These are phyloP conservation scores for Euplexia lucipara DNA, from an alignment of 2,888 invertebrate species.

Conservation along the genomic window DNA sequence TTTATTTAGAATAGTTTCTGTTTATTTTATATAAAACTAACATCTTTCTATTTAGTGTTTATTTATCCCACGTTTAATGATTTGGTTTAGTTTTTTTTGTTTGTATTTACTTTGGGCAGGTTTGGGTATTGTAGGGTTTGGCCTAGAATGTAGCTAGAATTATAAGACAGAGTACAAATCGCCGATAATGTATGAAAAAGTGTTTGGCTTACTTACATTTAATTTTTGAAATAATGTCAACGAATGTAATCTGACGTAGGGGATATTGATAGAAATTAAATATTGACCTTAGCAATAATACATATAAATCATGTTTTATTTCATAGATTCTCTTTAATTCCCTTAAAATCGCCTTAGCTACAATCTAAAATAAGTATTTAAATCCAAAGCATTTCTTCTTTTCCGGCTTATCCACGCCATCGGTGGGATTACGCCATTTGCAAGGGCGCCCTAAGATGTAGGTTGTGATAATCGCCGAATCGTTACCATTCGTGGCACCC, in stretches of 20 bases:
- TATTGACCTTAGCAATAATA: conserved; percentile 91
- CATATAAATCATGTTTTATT: conserved; percentile 83
- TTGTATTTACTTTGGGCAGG: conserved; percentile 89
- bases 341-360: not conserved
- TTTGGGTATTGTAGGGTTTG: conserved; percentile 91
- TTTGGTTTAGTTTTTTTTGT: conserved; percentile 80
- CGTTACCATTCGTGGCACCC: not conserved
- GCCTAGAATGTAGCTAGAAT: conserved; percentile 91
- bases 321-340: conserved; percentile 44
- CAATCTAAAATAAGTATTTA: not conserved
- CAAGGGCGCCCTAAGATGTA: conserved; percentile 19
- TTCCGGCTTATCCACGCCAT: conserved; percentile 19
- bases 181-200: conserved; percentile 87
- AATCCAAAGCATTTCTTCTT: conserved; percentile 17
- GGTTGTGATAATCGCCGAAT: conserved; percentile 17
- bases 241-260: conserved; percentile 92
- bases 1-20: conserved; percentile 87
- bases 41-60: conserved; percentile 83
- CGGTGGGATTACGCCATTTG: conserved; percentile 44
- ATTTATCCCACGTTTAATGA: conserved; percentile 80
- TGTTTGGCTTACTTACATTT: conserved; percentile 90
- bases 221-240: conserved; percentile 90
- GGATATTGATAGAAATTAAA: conserved; percentile 90
- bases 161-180: conserved; percentile 91
- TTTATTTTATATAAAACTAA: conserved; percentile 83